Percentiles rank a stretch among this genome's conserved stretches.
Conservation (phyloP, 2,113 vertebrate species). For the Uria aalge region DNA sequence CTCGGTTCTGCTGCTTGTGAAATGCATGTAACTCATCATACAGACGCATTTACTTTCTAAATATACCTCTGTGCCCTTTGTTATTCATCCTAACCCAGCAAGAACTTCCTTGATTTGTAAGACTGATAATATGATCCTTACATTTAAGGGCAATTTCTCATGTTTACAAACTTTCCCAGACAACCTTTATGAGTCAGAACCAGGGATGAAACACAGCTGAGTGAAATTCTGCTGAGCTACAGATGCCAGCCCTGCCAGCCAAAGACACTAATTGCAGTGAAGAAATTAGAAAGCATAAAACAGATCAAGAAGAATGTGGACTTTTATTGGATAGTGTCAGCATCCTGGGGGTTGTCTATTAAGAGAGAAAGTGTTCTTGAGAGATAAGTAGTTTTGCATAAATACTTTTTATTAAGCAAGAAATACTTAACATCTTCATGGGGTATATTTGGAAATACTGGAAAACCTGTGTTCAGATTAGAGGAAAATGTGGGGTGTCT, state of each 20-base stretch:
- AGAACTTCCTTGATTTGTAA: slow-evolving; percentile 24
- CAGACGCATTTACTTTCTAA: slow-evolving; percentile 29
- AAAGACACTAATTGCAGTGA: neutral
- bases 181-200: slow-evolving; percentile 22
- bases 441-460: neutral
- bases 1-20: neutral
- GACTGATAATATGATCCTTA: neutral
- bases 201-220: neutral
- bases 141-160: neutral
- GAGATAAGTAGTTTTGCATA: neutral
- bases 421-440: neutral
- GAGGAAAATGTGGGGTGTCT: neutral
- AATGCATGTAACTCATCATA: neutral
- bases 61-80: slow-evolving; percentile 12
- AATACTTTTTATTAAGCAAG: neutral
- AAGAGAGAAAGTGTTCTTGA: neutral
- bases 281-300: neutral
- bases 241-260: neutral
- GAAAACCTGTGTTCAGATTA: neutral
- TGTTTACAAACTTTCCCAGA: slow-evolving; percentile 26
- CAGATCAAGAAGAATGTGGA: neutral
- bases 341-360: neutral
- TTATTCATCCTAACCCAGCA: slow-evolving; percentile 4
- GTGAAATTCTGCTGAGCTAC: neutral
- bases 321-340: neutral